These are phyloP conservation scores for Gambusia holbrooki DNA, from an alignment of 2,113 vertebrate species.

Conservation along the genomic window DNA sequence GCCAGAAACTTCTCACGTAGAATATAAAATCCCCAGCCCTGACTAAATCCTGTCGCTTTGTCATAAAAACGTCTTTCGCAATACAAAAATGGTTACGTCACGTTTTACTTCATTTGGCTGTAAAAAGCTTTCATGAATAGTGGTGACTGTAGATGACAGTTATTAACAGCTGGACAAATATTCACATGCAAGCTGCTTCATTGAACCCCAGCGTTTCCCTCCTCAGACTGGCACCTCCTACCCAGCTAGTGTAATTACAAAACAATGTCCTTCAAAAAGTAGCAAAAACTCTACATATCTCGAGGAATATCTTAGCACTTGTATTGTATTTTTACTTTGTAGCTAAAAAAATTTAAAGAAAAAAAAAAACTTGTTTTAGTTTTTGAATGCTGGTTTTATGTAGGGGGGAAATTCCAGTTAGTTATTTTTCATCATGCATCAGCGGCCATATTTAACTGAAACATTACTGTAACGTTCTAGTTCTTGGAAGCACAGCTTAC, in stretches of 20 bases:
- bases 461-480: too few relatives aligned
- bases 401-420: too few relatives aligned
- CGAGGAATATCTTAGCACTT: too few relatives aligned
- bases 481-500: too few relatives aligned
- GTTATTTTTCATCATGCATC: too few relatives aligned
- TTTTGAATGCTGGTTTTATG: too few relatives aligned
- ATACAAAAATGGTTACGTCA: constrained; percentile 4
- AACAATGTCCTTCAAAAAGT: not conserved
- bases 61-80: not conserved
- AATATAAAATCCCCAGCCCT: constrained; percentile 25
- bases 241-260: not conserved
- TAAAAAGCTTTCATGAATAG: not conserved
- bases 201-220: not conserved
- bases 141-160: not conserved
- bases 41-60: constrained; percentile 36
- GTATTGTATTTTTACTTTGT: too few relatives aligned
- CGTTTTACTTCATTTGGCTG: constrained; percentile 10
- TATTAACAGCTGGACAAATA: not conserved
- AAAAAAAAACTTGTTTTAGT: too few relatives aligned
- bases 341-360: too few relatives aligned
- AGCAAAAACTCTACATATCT: not conserved
- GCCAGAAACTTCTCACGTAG: constrained; percentile 34
- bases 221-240: not conserved
- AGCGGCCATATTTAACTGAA: too few relatives aligned
- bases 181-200: not conserved